Conservation (phyloP, 2,888 invertebrate genomes). For the Kryphioiulus occultus region DNA sequence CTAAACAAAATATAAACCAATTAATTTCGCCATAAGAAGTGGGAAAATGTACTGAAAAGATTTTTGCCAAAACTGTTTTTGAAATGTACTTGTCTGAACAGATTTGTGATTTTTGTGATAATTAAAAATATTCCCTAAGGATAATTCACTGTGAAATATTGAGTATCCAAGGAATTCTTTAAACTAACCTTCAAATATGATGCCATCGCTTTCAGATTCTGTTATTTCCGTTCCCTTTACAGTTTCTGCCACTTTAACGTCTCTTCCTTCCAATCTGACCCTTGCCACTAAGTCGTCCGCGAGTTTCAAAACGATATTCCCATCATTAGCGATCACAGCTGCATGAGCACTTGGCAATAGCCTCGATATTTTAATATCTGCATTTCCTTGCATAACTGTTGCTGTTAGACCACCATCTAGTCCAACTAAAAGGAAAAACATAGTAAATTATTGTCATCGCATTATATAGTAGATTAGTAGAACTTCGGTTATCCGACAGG, state of each 20-base stretch:
- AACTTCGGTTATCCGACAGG: too few relatives aligned
- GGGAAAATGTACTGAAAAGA: not conserved
- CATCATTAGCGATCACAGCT: constrained; percentile 11
- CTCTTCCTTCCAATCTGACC: constrained; percentile 33
- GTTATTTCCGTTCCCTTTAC: not conserved
- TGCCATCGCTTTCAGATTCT: not conserved
- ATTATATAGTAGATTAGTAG: too few relatives aligned
- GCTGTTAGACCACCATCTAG: constrained; percentile 51
- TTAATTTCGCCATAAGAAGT: not conserved
- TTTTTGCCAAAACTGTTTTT: too few relatives aligned
- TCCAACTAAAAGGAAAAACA: constrained; percentile 45
- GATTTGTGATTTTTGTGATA: not conserved
- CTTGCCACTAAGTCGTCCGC: constrained; percentile 27
- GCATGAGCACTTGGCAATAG: not conserved
- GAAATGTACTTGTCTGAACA: too few relatives aligned
- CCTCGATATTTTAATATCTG: constrained; percentile 48
- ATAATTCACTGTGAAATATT: not conserved
- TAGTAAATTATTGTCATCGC: too few relatives aligned
- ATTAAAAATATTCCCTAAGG: too few relatives aligned
- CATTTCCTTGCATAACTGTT: constrained; percentile 48
- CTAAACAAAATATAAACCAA: not conserved
- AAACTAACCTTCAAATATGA: constrained; percentile 24
- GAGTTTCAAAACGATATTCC: not conserved
- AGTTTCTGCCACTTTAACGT: not conserved
- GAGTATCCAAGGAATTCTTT: not conserved